These are phyloP conservation scores for Lordiphosa andalusiaca DNA, from an alignment of 2,888 invertebrate species.

Conservation along the genomic window DNA sequence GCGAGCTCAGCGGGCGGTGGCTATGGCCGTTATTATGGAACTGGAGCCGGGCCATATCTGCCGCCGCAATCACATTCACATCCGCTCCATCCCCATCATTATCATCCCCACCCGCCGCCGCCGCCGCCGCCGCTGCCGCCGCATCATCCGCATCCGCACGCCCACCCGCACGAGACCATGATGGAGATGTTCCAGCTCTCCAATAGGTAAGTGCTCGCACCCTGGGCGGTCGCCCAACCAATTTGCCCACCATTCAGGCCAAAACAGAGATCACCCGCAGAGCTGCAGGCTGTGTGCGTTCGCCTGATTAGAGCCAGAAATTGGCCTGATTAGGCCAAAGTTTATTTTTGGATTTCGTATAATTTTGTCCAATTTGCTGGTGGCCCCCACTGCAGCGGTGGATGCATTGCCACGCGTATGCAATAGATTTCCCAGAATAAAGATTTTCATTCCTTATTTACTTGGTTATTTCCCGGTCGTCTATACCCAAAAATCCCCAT, in stretches of 20 bases:
- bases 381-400: not conserved
- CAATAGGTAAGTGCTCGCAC: conserved; percentile 75
- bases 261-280: not conserved
- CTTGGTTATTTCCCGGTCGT: too few species aligned
- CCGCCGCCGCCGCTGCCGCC: conserved; percentile 39
- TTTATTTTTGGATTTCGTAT: conserved; percentile 8
- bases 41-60: conserved; percentile 21
- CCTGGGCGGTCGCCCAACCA: conserved; percentile 20
- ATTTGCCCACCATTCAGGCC: conserved; percentile 25
- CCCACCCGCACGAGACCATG: conserved; percentile 73
- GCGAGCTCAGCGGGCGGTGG: conserved; percentile 16
- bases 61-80: conserved; percentile 23
- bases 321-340: conserved; percentile 9
- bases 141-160: conserved; percentile 32
- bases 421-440: not conserved
- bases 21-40: conserved; percentile 36
- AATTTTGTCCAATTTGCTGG: conserved; percentile 4
- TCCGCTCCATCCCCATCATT: conserved; percentile 32
- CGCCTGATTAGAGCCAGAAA: conserved; percentile 5
- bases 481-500: too few species aligned
- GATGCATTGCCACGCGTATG: conserved; percentile 10
- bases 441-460: too few species aligned
- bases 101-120: conserved; percentile 31
- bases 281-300: not conserved
- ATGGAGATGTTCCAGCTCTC: conserved; percentile 79